Percentiles rank a stretch among this genome's conserved stretches.
Conservation (phyloP, 2,888 invertebrate species). For the Willowsia nigromaculata region DNA sequence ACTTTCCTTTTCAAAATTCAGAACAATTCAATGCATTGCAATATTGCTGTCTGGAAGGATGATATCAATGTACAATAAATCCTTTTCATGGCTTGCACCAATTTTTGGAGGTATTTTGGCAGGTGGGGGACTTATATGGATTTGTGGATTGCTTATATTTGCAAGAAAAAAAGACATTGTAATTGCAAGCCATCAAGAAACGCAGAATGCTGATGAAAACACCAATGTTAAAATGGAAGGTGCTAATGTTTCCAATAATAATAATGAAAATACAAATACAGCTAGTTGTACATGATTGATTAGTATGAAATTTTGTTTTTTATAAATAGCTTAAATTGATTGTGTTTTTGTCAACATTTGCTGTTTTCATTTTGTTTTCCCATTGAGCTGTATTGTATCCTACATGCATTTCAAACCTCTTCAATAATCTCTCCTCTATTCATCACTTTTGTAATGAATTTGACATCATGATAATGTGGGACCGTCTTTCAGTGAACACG, state of each 20-base stretch:
- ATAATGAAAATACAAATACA: neutral
- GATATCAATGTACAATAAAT: neutral
- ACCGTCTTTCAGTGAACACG: no score
- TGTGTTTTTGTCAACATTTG: no score
- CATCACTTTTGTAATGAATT: no score
- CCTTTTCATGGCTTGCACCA: slow-evolving; percentile 50
- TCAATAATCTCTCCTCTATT: no score
- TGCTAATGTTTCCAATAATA: neutral
- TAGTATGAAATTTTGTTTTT: no score
- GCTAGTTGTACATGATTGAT: no score
- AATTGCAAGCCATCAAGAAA: no score
- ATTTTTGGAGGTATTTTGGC: slow-evolving; percentile 20
- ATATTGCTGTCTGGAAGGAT: slow-evolving; percentile 30
- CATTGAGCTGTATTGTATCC: no score
- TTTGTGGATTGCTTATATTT: neutral
- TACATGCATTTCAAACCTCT: no score
- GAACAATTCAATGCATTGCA: slow-evolving; percentile 26
- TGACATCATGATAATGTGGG: no score
- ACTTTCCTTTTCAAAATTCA: slow-evolving; percentile 16
- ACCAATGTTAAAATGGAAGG: neutral
- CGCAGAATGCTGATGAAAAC: neutral
- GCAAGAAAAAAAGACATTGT: neutral
- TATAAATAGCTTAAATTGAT: no score
- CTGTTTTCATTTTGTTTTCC: no score
- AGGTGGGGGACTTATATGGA: slow-evolving; percentile 30